Base-by-base conservation (phyloP, 2,888 invertebrate species). In the Leptopterna dolabrata region DNA sequence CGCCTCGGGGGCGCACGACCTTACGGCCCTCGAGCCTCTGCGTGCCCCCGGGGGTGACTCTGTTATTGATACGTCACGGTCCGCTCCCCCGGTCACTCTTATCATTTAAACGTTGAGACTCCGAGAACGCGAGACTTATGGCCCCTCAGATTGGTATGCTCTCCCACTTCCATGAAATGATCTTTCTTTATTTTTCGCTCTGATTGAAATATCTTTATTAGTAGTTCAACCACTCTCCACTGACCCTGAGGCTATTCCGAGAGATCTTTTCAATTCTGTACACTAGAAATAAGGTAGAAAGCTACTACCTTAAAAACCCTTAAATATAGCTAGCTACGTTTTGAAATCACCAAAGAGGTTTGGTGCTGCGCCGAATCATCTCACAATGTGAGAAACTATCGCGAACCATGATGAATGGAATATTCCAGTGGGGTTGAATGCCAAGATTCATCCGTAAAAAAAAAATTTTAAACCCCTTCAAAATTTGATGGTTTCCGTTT, bases 201-300 rank as follows among this genome's bases (percentile, higher is more conserved):
- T 47, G 85, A 85, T 85, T 85, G 85, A 85, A 85, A 85, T 85
- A 85, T 85, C 85, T 85, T 85, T 85, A 85, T 85, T 85, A 73
- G 76, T 47, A n/a, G 73, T 43, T 73, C 29, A 85, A 14, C 41
- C 83, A 41, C 85, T 27, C n/a, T 73, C 24, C 30, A 27, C n/a
- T n/a, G 36, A 0, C 30, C 82, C 82, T 30, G 82, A 63, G 82
- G 82, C 82, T 36, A 30, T 30, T 51, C 36, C 36, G 19, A 71
- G 55, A 55, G 55, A 4, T 55, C 2, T 7, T 71, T 71, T 71
- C 27, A 36, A 36, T 36, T 36, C 36, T 4, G 7, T 4, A 36
- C 36, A 36, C 36, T 36, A 4, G 36, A 4, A 36, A 4, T 4
- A 36, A 36, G 7, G 36, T 36, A 36, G 2, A 36, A 36, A 36